phyloP scores from a whole-genome alignment of 1,140 invertebrate species.

The Triops longicaudatus region DNA sequence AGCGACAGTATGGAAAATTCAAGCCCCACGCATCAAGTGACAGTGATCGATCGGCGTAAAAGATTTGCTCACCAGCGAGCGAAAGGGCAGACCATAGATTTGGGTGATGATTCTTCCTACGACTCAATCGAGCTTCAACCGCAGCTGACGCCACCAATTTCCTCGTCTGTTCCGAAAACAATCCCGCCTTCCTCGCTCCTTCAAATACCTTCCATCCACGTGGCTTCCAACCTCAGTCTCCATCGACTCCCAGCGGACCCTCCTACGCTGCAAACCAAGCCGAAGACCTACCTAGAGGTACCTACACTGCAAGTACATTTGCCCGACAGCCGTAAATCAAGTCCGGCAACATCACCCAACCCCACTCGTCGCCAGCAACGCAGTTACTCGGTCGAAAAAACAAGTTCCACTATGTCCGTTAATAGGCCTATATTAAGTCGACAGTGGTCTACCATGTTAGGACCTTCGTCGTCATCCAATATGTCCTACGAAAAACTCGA shows the following conservation, averaged over 20 bases:
- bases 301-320: not conserved
- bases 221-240: not conserved
- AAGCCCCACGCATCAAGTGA: not conserved
- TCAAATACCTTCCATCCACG: not conserved
- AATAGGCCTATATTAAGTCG: not conserved
- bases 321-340: not conserved
- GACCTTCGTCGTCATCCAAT: not conserved
- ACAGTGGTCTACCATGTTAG: not conserved
- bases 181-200: not conserved
- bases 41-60: conserved; percentile 22
- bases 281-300: not conserved
- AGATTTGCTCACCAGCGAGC: conserved; percentile 24
- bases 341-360: not conserved
- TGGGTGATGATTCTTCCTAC: conserved; percentile 13
- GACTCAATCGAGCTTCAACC: not conserved
- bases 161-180: not conserved
- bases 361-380: not conserved
- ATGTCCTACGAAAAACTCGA: not conserved
- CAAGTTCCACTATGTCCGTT: not conserved
- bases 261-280: not conserved
- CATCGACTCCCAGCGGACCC: not conserved
- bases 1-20: conserved; percentile 24
- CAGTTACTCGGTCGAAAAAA: conserved; percentile 8
- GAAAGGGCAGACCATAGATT: conserved; percentile 27
- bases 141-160: not conserved